phyloP scores from a whole-genome alignment of 2,888 invertebrate genomes.

The Boloria euphrosyne region DNA sequence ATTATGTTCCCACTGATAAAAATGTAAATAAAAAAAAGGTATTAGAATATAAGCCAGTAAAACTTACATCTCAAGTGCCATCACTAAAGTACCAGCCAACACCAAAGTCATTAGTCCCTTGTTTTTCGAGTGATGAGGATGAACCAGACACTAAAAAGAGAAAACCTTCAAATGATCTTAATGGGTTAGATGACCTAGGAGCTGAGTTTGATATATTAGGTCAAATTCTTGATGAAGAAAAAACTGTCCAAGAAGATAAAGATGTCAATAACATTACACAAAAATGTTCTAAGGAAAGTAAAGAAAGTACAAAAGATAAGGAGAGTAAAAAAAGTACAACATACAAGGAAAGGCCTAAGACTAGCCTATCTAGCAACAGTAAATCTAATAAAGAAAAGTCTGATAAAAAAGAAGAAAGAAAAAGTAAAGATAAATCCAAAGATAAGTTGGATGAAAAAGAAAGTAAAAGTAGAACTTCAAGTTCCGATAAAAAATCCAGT shows the following conservation, averaged over 20 bases:
- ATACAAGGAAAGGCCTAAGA: slow-evolving; percentile 39
- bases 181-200: slow-evolving; percentile 74
- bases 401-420: slow-evolving; percentile 44
- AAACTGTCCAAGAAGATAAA: slow-evolving; percentile 41
- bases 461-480: slow-evolving; percentile 50
- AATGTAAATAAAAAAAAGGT: slow-evolving; percentile 65
- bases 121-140: slow-evolving; percentile 79
- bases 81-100: slow-evolving; percentile 74
- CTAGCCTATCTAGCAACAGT: slow-evolving; percentile 46
- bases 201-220: slow-evolving; percentile 78
- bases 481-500: slow-evolving; percentile 56
- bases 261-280: slow-evolving; percentile 32
- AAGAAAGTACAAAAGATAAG: slow-evolving; percentile 32
- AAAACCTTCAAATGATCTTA: slow-evolving; percentile 66
- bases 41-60: slow-evolving; percentile 72
- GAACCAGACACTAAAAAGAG: slow-evolving; percentile 68
- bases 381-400: slow-evolving; percentile 52
- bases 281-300: slow-evolving; percentile 39
- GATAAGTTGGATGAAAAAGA: slow-evolving; percentile 51
- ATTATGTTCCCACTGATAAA: slow-evolving; percentile 75
- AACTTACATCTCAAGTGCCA: slow-evolving; percentile 59
- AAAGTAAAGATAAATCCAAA: slow-evolving; percentile 48
- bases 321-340: neutral
- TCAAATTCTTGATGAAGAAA: slow-evolving; percentile 78
- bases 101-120: slow-evolving; percentile 69